Base-by-base conservation (phyloP, 2,888 invertebrate species). In the Torymus aiolomorphi region DNA sequence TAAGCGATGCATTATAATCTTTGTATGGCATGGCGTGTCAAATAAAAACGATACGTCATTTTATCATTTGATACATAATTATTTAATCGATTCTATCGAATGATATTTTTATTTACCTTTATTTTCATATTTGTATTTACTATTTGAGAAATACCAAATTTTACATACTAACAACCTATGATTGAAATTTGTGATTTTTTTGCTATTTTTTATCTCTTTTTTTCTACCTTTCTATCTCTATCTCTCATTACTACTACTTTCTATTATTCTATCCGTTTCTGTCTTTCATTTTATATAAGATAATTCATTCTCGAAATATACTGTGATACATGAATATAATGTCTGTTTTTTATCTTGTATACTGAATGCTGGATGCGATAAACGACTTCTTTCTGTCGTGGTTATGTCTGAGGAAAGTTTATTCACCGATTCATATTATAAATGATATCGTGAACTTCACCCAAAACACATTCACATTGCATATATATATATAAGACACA, bases 291-390 rank as follows among this genome's bases (percentile, higher is more conserved):
- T 67, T 67, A 52, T 72, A 80, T 49, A 70, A 18, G 18, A 70
- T 65, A 59, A 65, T 75, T 71, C 66, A 66, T 75, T 59, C 52
- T 62, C 62, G 14, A 80, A 62, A 73, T 57, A 76, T 63, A 75
- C 57, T 75, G 52, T 71, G 31, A 71, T 69, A 79, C 67, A 59
- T 61, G 12, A 80, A 57, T 77, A 82, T 83, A 81, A 83, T 85
- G 61, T 71, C 18, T 71, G 20, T 78, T 52, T 62, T 63, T 78
- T 62, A 56, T 66, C 51, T 73, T 85, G 84, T 86, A 85, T 88
- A 87, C 85, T 89, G 87, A 86, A 87, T 89, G 89, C 88, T 89
- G 89, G 86, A 89, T 89, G 89, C 89, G 83, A 83, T 85, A 80
- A 81, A 74, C 66, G 62, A 81, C 51, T 76, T 75, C 54, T 82